Percentiles rank a stretch among this genome's conserved stretches.
These are phyloP conservation scores for Parnassius apollo DNA, from an alignment of 2,888 invertebrate species.

Conservation along the genomic window DNA sequence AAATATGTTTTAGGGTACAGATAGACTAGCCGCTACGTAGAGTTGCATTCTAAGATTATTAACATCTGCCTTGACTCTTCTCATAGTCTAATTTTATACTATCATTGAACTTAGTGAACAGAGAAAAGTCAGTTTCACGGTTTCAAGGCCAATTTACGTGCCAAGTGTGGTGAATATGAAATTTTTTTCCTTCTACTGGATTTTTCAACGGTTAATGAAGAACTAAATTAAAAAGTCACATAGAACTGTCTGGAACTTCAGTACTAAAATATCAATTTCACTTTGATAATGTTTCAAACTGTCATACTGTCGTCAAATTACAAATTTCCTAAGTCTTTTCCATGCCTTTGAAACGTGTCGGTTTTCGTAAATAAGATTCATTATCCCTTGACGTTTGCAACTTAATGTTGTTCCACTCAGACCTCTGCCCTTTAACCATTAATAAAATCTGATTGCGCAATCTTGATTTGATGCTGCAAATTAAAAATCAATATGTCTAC, in stretches of 20 bases:
- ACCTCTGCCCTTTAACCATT: conserved; percentile 59
- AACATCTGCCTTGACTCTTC: no score
- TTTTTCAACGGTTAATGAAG: no score
- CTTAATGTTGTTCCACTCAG: conserved; percentile 56
- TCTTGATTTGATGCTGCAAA: conserved; percentile 60
- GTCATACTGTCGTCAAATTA: conserved; percentile 20
- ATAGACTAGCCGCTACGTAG: no score
- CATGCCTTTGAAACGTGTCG: conserved; percentile 41
- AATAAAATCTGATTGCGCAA: conserved; percentile 64
- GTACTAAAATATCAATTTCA: conserved; percentile 25
- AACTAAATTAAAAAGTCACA: background rate
- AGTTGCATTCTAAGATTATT: no score
- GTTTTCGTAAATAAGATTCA: conserved; percentile 56
- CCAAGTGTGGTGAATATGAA: no score
- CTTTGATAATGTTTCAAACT: conserved; percentile 21
- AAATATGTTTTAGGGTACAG: no score
- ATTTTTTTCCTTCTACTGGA: no score
- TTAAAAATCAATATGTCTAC: conserved; percentile 61
- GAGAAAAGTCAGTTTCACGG: no score
- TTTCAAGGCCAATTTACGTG: no score
- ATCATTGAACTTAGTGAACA: no score
- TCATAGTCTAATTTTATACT: no score
- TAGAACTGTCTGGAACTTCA: conserved; percentile 29
- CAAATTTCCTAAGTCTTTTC: conserved; percentile 33
- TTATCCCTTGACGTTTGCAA: conserved; percentile 53